Evolutionary conservation across 53 echinoderm and acorn worm genomes (phyloP).

Genomic region (Antedon mediterranea): DNA sequence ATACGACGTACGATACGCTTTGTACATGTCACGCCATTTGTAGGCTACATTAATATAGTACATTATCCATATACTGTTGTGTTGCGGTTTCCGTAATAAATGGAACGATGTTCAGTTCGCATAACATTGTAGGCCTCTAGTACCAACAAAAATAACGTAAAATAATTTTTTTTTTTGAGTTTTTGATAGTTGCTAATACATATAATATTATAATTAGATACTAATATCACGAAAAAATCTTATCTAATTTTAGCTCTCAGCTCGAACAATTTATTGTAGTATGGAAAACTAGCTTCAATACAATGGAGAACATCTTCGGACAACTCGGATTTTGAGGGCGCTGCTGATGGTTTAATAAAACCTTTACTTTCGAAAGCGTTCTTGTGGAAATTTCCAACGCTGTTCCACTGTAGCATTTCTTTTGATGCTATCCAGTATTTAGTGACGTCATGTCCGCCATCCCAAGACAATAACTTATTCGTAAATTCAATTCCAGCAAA

Average conservation of each 20-base stretch:
- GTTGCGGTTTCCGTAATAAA: no score
- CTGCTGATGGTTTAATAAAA: conserved; percentile 3
- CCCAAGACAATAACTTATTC: background rate
- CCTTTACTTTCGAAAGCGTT: conserved; percentile 15
- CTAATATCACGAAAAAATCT: no score
- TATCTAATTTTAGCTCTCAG: conserved; percentile 14
- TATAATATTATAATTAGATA: no score
- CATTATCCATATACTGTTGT: no score
- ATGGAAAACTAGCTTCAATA: conserved; percentile 24
- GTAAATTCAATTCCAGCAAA: background rate
- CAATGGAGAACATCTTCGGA: conserved; percentile 19
- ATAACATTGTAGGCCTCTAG: no score
- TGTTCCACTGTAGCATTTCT: background rate
- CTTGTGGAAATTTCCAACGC: background rate
- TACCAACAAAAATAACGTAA: no score
- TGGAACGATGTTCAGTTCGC: no score
- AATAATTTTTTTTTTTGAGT: no score
- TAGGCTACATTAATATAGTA: no score
- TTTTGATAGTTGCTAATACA: no score
- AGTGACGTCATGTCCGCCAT: background rate
- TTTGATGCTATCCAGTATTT: background rate
- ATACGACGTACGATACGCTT: no score
- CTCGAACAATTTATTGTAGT: conserved; percentile 20
- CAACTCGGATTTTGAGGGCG: conserved; percentile 1
- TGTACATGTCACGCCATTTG: no score